Evolutionary conservation across 2,113 vertebrate species (phyloP).

Genomic region (Syngnathus floridae): DNA sequence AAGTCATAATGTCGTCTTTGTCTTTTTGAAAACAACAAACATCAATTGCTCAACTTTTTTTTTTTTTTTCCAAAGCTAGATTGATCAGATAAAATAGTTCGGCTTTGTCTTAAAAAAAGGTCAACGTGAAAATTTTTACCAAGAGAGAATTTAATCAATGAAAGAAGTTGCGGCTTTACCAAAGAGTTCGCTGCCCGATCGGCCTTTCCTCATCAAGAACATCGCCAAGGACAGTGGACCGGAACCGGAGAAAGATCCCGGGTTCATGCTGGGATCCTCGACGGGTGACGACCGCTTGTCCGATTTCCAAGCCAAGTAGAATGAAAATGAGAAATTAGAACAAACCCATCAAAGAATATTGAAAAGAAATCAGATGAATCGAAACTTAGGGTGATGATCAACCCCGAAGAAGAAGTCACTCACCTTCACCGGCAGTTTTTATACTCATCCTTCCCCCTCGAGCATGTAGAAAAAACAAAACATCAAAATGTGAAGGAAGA

Average conservation of each 20-base stretch:
- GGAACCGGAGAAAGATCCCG: slow-evolving; percentile 51
- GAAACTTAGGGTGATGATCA: background rate
- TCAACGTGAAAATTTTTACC: background rate
- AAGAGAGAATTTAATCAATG: background rate
- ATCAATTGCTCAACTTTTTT: background rate
- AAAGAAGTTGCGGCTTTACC: slow-evolving; percentile 48
- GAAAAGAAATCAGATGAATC: background rate
- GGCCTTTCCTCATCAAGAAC: slow-evolving; percentile 75
- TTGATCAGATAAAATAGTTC: background rate
- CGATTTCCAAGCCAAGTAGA: background rate
- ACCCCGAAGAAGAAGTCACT: slow-evolving; percentile 2
- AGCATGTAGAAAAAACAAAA: slow-evolving; percentile 30
- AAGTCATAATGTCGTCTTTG: background rate
- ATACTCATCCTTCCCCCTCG: slow-evolving; percentile 32
- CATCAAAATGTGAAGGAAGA: slow-evolving; percentile 20
- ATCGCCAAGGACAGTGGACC: slow-evolving; percentile 70
- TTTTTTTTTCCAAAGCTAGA: background rate
- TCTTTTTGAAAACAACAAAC: background rate
- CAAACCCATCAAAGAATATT: background rate
- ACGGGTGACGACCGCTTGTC: background rate
- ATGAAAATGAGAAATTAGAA: background rate
- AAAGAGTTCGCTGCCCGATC: slow-evolving; percentile 55
- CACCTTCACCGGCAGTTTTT: slow-evolving; percentile 40
- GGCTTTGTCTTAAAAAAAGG: background rate
- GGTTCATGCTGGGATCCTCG: slow-evolving; percentile 60